These are phyloP conservation scores for Augiades crinisus DNA, from an alignment of 2,888 invertebrate species.

Conservation along the genomic window DNA sequence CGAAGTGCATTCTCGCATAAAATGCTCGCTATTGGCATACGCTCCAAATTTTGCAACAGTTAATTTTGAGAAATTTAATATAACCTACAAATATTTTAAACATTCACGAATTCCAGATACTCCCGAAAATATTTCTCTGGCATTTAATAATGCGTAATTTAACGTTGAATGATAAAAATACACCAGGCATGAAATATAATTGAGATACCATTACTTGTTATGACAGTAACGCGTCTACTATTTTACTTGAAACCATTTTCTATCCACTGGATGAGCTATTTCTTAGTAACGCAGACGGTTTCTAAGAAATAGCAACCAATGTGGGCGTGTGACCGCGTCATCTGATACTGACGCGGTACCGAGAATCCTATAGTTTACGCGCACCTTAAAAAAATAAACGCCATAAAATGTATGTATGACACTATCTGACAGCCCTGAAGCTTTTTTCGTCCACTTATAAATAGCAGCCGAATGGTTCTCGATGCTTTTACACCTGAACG, in stretches of 20 bases:
- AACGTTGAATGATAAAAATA: not conserved
- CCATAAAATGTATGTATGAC: not conserved
- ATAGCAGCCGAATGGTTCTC: not conserved
- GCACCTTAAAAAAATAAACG: not conserved
- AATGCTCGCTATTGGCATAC: not conserved
- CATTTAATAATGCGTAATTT: not conserved
- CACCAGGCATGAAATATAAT: too few species aligned
- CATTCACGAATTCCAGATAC: too few species aligned
- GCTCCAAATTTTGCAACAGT: not conserved
- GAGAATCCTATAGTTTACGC: not conserved
- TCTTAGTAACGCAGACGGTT: not conserved
- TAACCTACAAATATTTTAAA: not conserved
- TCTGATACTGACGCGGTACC: not conserved
- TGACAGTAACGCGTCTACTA: not conserved
- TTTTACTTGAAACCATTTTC: not conserved
- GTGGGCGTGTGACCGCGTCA: not conserved
- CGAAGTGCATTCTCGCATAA: conserved; percentile 2
- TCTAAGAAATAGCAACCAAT: not conserved
- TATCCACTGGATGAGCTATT: too few species aligned
- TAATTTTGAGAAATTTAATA: not conserved
- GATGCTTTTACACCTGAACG: not conserved
- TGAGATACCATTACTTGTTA: too few species aligned
- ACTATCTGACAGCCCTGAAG: not conserved
- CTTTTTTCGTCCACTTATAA: not conserved
- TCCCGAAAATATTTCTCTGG: not conserved